These are phyloP conservation scores for Hephaestus fuliginosus DNA, from an alignment of 2,797 vertebrate genomes.

Conservation along the genomic window DNA sequence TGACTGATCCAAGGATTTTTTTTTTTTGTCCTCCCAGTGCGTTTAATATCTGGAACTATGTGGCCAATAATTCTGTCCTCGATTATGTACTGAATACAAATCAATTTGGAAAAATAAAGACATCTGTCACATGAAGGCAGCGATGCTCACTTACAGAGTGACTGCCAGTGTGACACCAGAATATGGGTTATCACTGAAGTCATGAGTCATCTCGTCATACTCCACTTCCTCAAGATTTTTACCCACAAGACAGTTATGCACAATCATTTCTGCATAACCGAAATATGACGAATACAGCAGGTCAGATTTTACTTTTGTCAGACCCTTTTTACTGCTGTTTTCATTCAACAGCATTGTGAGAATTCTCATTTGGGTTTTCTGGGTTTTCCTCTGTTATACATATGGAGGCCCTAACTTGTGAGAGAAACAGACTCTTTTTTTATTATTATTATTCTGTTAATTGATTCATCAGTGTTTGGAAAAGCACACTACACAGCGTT, in stretches of 20 bases:
- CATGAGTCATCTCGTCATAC: constrained; percentile 41
- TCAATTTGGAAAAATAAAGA: neutral
- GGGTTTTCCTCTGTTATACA: neutral
- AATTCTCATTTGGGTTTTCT: neutral
- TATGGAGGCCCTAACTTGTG: neutral
- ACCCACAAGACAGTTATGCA: constrained; percentile 15
- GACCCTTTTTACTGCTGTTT: neutral
- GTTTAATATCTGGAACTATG: constrained; percentile 40
- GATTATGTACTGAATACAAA: constrained; percentile 18
- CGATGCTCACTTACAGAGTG: neutral
- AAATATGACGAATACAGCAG: constrained; percentile 28
- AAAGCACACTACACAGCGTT: neutral
- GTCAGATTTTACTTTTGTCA: constrained; percentile 3
- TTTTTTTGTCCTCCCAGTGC: constrained; percentile 22
- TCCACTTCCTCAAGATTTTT: constrained; percentile 14
- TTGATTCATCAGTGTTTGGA: neutral
- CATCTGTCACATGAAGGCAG: constrained; percentile 14
- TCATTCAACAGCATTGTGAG: constrained; percentile 1
- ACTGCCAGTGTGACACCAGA: constrained; percentile 8
- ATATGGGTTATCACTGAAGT: constrained; percentile 28
- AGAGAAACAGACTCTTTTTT: neutral
- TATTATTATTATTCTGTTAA: neutral
- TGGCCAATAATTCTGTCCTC: constrained; percentile 19
- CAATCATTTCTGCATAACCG: constrained; percentile 5
- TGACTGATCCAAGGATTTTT: constrained; percentile 47